Conservation (phyloP, 2,113 vertebrate species). For the Paralichthys olivaceus region DNA sequence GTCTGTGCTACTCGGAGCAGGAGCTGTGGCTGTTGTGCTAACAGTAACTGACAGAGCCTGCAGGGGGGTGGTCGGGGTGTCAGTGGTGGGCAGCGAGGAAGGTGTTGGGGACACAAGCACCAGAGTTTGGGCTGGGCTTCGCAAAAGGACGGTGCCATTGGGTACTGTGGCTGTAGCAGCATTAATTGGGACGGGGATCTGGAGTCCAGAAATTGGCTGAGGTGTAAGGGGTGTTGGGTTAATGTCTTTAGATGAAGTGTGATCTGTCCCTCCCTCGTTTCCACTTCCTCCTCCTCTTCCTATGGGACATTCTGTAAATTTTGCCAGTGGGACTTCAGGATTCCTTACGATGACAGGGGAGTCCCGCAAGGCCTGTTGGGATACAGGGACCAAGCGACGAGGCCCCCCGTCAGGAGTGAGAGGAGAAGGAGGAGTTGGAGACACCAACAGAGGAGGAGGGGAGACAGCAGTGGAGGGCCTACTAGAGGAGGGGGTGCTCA, state of each 20-base stretch:
- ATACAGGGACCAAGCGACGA: conserved; percentile 84
- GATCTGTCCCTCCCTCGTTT: conserved; percentile 48
- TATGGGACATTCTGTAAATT: conserved; percentile 86
- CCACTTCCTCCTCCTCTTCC: conserved; percentile 67
- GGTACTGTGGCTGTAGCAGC: conserved; percentile 78
- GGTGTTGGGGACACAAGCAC: conserved; percentile 80
- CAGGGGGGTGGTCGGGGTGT: conserved; percentile 60
- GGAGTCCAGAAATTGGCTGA: conserved; percentile 80
- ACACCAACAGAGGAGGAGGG: conserved; percentile 84
- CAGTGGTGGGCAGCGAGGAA: conserved; percentile 69
- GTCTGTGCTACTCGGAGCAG: conserved; percentile 62
- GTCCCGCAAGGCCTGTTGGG: conserved; percentile 85
- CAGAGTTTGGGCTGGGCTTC: conserved; percentile 77
- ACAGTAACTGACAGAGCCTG: conserved; percentile 80
- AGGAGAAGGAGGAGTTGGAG: conserved; percentile 81
- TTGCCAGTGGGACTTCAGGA: conserved; percentile 90
- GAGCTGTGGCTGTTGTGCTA: conserved; percentile 68
- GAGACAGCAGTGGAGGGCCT: conserved; percentile 74
- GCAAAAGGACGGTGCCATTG: conserved; percentile 79
- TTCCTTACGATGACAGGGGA: conserved; percentile 93
- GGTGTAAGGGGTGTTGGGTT: conserved; percentile 58
- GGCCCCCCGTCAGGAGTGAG: conserved; percentile 85
- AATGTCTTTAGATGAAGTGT: conserved; percentile 65
- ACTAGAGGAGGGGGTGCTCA: conserved; percentile 68
- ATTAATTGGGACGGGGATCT: conserved; percentile 90